Base-by-base conservation (phyloP, 2,888 invertebrate genomes). In the Agonopterix heracliana region DNA sequence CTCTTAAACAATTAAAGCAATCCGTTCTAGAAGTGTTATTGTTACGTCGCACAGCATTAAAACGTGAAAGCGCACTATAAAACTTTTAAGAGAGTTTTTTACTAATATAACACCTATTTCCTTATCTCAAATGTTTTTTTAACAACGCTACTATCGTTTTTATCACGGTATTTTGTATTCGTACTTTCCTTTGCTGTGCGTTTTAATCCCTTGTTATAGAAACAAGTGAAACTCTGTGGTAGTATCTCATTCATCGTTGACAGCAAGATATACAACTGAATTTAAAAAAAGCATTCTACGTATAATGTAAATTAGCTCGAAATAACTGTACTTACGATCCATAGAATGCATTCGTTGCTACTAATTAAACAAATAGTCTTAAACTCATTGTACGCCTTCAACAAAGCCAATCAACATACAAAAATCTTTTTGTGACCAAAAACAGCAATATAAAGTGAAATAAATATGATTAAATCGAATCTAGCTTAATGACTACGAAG, bases 401-500 rank as follows among this genome's bases (percentile, higher is more conserved):
- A 36, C 41, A 48, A 59, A 41, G 40, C 47, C 53, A 59, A 47
- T 53, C 48, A 57, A 58, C 46, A 50, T 34, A 49, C 55, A 50
- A 63, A 61, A 57, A 54, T 26, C 5, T 26, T 26, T 26, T 80
- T 85, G 83, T 82, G 83, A 84, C 84, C 68, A 62, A 67, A 66
- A 71, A 72, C 73, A 64, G 68, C 61, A 66, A 66, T 65, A 59
- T 55, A 26, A 26, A 7, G 69, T 64, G 64, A 74, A 84, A 84
- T 81, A 79, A 84, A 84, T 81, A 81, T 58, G 60, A 58, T 61
- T 67, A 69, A 78, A 75, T 78, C 71, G 67, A 78, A 74, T 78
- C 84, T 86, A 84, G 84, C 86, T 83, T 84, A 84, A 75, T 65
- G 76, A 84, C 85, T 87, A 86, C 71, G 63, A 71, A 80, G 79